Percentiles rank a stretch among this genome's conserved stretches.
phyloP scores from a whole-genome alignment of 2,888 invertebrate species.

The Sarcophaga carnaria region DNA sequence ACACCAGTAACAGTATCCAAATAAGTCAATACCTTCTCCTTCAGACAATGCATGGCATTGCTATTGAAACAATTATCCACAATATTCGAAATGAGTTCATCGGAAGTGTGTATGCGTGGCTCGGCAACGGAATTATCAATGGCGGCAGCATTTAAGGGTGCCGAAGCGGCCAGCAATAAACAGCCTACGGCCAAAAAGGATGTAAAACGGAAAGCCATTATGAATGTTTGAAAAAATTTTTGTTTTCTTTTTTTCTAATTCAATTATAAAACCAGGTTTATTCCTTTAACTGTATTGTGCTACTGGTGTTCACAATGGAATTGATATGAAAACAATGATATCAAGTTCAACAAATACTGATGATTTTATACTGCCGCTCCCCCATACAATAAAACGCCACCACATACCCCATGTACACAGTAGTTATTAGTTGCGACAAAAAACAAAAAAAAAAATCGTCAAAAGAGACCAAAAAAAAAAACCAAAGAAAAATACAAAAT shows the following conservation, averaged over 20 bases:
- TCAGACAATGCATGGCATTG: slow-evolving; percentile 88
- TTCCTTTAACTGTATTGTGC: slow-evolving; percentile 68
- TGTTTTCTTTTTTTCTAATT: neutral
- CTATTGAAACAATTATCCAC: slow-evolving; percentile 88
- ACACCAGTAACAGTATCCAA: slow-evolving; percentile 88
- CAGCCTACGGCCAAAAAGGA: slow-evolving; percentile 84
- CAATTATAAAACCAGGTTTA: slow-evolving; percentile 54
- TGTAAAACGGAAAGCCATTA: slow-evolving; percentile 80
- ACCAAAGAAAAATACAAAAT: neutral
- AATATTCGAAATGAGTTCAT: slow-evolving; percentile 87
- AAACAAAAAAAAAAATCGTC: neutral
- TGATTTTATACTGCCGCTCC: slow-evolving; percentile 83
- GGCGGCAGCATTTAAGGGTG: slow-evolving; percentile 82
- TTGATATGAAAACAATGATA: slow-evolving; percentile 81
- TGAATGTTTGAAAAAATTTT: slow-evolving; percentile 22
- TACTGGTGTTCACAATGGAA: slow-evolving; percentile 77
- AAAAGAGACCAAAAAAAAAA: slow-evolving; percentile 8
- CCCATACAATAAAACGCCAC: slow-evolving; percentile 73
- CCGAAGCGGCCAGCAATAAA: slow-evolving; percentile 83
- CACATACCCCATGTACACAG: slow-evolving; percentile 58
- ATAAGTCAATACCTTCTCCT: slow-evolving; percentile 89
- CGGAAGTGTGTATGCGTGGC: slow-evolving; percentile 85
- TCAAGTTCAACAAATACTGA: slow-evolving; percentile 78
- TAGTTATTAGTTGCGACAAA: neutral
- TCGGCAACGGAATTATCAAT: slow-evolving; percentile 83